These are phyloP conservation scores for Cecidostiba fungosa DNA, from an alignment of 2,888 invertebrate species.

Conservation along the genomic window DNA sequence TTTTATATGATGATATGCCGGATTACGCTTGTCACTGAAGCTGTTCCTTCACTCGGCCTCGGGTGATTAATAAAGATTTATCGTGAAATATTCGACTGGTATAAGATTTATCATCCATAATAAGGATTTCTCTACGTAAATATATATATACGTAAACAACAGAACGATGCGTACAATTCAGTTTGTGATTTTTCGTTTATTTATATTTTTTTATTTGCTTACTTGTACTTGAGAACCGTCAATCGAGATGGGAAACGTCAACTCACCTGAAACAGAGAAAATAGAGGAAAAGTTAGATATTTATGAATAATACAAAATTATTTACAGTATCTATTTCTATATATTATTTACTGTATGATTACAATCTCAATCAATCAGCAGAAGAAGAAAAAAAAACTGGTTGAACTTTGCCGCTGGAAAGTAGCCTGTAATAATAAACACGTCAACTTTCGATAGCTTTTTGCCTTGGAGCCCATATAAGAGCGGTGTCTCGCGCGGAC, in stretches of 20 bases:
- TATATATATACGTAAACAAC: neutral
- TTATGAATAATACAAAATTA: no score
- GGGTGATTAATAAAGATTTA: slow-evolving; percentile 2
- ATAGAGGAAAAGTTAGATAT: no score
- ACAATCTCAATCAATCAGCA: neutral
- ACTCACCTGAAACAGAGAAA: slow-evolving; percentile 41
- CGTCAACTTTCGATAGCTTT: slow-evolving; percentile 13
- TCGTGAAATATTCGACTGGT: neutral
- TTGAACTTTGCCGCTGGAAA: neutral
- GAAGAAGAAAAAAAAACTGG: neutral
- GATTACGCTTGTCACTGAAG: neutral
- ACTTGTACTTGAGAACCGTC: no score
- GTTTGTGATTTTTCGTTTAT: no score
- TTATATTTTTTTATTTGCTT: no score
- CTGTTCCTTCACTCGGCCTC: neutral
- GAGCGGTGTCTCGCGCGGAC: neutral
- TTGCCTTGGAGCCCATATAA: neutral
- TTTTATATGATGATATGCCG: neutral
- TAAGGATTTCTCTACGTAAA: neutral
- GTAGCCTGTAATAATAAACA: neutral
- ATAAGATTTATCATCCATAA: neutral
- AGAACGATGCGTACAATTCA: neutral
- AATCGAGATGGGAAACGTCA: neutral
- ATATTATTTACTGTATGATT: no score
- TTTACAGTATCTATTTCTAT: no score